These are phyloP conservation scores for Adelges cooleyi DNA, from an alignment of 1,140 invertebrate species.

Conservation along the genomic window DNA sequence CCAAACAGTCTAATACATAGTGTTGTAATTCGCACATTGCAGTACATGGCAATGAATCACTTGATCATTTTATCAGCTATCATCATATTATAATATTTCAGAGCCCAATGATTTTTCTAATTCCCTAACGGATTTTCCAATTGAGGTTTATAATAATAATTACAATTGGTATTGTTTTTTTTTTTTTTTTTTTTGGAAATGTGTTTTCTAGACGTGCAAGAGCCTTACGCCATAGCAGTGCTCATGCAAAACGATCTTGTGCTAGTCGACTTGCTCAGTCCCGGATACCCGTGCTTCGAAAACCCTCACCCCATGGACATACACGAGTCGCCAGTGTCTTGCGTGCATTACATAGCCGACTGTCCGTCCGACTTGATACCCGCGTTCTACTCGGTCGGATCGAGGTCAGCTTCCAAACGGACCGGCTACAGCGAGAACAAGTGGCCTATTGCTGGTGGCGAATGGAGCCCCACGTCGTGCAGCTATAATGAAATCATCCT, in stretches of 20 bases:
- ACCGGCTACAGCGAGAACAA: slow-evolving; percentile 86
- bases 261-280: slow-evolving; percentile 86
- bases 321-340: slow-evolving; percentile 93
- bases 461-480: slow-evolving; percentile 83
- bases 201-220: slow-evolving; percentile 70
- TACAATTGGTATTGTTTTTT: too few species aligned
- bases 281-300: slow-evolving; percentile 96
- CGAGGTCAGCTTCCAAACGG: slow-evolving; percentile 53
- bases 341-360: slow-evolving; percentile 90
- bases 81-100: too few species aligned
- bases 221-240: slow-evolving; percentile 94
- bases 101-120: too few species aligned
- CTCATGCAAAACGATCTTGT: slow-evolving; percentile 95
- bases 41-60: too few species aligned
- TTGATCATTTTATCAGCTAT: too few species aligned
- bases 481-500: slow-evolving; percentile 95
- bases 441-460: slow-evolving; percentile 91
- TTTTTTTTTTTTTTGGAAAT: too few species aligned
- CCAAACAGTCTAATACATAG: too few species aligned
- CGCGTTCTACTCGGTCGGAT: slow-evolving; percentile 80
- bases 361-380: slow-evolving; percentile 94
- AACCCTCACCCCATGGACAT: slow-evolving; percentile 99
- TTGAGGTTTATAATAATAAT: too few species aligned
- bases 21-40: too few species aligned
- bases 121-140: too few species aligned